Conservation (phyloP, 2,113 vertebrate species). For the Hyperoodon ampullatus region DNA sequence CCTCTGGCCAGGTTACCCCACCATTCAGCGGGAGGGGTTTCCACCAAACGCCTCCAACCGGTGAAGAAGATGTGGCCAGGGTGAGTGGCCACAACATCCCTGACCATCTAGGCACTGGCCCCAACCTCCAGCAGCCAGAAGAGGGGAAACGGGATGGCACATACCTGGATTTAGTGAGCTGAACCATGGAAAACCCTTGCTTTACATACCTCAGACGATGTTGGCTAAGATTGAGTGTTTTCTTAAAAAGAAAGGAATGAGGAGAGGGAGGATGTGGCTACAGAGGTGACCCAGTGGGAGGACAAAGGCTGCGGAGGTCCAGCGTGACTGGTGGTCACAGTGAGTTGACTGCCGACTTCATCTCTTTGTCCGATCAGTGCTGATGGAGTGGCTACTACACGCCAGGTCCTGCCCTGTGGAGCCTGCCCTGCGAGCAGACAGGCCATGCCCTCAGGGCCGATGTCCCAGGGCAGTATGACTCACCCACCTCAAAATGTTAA, state of each 20-base stretch:
- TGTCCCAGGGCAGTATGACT: fast-evolving
- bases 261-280: not conserved
- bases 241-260: not conserved
- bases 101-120: fast-evolving
- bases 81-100: not conserved
- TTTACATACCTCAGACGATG: not conserved
- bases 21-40: fast-evolving
- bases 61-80: fast-evolving
- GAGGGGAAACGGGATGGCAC: not conserved
- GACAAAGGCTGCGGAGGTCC: fast-evolving
- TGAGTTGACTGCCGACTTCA: fast-evolving
- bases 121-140: not conserved
- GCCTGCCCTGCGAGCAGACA: fast-evolving
- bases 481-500: too few relatives aligned
- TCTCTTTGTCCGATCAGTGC: not conserved
- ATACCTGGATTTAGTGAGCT: not conserved
- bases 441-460: fast-evolving
- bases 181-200: not conserved
- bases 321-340: fast-evolving
- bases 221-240: not conserved
- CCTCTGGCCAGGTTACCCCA: not conserved
- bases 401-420: fast-evolving
- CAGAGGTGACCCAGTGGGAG: fast-evolving
- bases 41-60: not conserved
- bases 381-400: fast-evolving